Percentiles rank a stretch among this genome's conserved stretches.
These are phyloP conservation scores for Papilio gigon DNA, from an alignment of 2,888 invertebrate species.

Conservation along the genomic window DNA sequence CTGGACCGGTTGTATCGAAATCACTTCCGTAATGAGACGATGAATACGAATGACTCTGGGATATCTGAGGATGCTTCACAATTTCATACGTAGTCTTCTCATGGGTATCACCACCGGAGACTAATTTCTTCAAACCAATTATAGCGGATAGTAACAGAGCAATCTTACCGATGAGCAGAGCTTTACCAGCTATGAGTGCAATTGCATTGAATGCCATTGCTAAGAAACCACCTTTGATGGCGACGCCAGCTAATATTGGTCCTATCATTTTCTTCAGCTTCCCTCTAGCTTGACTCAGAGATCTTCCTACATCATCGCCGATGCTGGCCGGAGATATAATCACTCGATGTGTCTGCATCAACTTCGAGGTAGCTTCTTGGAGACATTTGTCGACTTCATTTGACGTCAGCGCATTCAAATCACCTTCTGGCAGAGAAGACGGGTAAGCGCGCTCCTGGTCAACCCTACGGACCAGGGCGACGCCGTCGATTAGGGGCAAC, in stretches of 20 bases:
- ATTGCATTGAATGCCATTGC: constrained; percentile 89
- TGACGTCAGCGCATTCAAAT: constrained; percentile 82
- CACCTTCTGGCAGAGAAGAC: constrained; percentile 79
- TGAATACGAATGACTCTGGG: constrained; percentile 89
- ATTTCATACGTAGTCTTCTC: constrained; percentile 93
- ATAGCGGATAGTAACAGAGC: constrained; percentile 90
- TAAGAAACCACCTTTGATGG: constrained; percentile 87
- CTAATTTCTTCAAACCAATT: constrained; percentile 90
- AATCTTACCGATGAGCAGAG: constrained; percentile 91
- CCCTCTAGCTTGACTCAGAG: constrained; percentile 81
- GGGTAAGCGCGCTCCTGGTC: constrained; percentile 76
- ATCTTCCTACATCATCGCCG: constrained; percentile 73
- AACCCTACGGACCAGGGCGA: constrained; percentile 79
- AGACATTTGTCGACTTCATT: constrained; percentile 84
- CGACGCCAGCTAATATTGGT: constrained; percentile 85
- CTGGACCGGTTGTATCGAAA: constrained; percentile 81
- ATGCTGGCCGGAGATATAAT: constrained; percentile 75
- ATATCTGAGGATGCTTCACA: constrained; percentile 92
- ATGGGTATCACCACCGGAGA: constrained; percentile 84
- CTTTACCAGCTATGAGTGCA: constrained; percentile 90
- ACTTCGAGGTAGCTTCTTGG: constrained; percentile 79
- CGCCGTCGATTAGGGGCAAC: constrained; percentile 84
- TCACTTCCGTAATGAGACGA: constrained; percentile 85
- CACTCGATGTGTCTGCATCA: constrained; percentile 84
- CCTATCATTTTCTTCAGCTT: constrained; percentile 86